Percentiles rank a stretch among this genome's conserved stretches.
Evolutionary conservation across 2,888 invertebrate genomes (phyloP).

Genomic region (Pinctada fucata): DNA sequence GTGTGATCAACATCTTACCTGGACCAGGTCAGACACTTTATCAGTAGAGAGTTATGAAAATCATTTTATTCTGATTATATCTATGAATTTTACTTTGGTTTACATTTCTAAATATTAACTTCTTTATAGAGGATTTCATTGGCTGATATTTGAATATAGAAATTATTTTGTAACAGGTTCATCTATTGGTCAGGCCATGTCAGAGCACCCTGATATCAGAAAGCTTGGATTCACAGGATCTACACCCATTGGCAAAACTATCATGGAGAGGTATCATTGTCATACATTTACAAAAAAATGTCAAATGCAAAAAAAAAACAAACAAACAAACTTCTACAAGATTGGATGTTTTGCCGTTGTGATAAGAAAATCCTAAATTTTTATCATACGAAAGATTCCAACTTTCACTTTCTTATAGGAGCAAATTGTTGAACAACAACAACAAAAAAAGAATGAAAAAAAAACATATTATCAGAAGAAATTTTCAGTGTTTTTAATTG

Average conservation of each 20-base stretch:
- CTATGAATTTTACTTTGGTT: neutral
- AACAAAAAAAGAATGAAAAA: too few species aligned
- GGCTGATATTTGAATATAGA: neutral
- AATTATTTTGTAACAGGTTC: slow-evolving; percentile 79
- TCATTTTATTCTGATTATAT: neutral
- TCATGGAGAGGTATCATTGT: slow-evolving; percentile 85
- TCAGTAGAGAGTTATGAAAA: slow-evolving; percentile 7
- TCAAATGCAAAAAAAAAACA: too few species aligned
- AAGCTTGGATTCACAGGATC: slow-evolving; percentile 98
- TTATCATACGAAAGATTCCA: too few species aligned
- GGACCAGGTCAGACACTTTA: slow-evolving; percentile 82
- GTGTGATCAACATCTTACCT: slow-evolving; percentile 94
- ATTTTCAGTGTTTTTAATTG: neutral
- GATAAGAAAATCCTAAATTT: too few species aligned
- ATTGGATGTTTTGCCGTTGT: too few species aligned
- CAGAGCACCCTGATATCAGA: slow-evolving; percentile 89
- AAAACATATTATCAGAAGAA: too few species aligned
- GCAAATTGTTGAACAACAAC: too few species aligned
- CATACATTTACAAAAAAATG: neutral
- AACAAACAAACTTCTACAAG: too few species aligned
- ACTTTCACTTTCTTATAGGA: too few species aligned
- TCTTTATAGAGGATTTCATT: too few species aligned
- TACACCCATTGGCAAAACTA: slow-evolving; percentile 92
- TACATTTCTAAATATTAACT: too few species aligned
- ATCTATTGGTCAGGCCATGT: slow-evolving; percentile 90